Conservation (phyloP, 2,113 vertebrate species). For the Apteryx owenii region DNA sequence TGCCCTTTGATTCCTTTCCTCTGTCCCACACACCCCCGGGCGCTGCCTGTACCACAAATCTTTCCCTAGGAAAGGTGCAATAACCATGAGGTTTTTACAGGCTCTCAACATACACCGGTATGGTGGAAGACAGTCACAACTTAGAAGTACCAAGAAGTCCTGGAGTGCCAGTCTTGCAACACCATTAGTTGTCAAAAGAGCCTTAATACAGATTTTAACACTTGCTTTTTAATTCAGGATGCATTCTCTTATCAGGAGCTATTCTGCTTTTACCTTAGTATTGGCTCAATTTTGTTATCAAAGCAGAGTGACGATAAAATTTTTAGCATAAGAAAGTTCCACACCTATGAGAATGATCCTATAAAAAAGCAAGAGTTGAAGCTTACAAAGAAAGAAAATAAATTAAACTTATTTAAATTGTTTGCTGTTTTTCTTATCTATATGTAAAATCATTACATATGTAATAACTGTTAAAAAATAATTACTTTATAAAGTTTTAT, state of each 20-base stretch:
- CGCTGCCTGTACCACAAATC: neutral
- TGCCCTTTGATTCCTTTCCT: neutral
- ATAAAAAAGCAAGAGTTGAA: neutral
- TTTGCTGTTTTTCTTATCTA: neutral
- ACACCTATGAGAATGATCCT: neutral
- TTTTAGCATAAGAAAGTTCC: neutral
- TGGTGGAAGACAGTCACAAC: neutral
- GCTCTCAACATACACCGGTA: rapidly evolving
- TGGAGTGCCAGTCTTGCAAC: neutral
- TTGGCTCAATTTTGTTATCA: neutral
- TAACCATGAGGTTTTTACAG: neutral
- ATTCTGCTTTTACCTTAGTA: neutral
- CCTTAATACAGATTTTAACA: neutral
- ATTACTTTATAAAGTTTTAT: neutral
- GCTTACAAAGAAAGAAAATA: neutral
- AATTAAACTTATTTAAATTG: neutral
- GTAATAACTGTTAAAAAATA: neutral
- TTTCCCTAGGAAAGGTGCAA: neutral
- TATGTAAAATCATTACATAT: neutral
- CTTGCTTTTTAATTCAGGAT: neutral
- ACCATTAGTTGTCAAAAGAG: neutral
- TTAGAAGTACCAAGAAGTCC: neutral
- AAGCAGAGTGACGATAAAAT: neutral
- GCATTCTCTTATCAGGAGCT: neutral
- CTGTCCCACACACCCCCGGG: neutral